Evolutionary conservation across 1,140 invertebrate genomes (phyloP), one percentile per base, ranked within the genome.

Genomic region (Drosophila watanabei): DNA sequence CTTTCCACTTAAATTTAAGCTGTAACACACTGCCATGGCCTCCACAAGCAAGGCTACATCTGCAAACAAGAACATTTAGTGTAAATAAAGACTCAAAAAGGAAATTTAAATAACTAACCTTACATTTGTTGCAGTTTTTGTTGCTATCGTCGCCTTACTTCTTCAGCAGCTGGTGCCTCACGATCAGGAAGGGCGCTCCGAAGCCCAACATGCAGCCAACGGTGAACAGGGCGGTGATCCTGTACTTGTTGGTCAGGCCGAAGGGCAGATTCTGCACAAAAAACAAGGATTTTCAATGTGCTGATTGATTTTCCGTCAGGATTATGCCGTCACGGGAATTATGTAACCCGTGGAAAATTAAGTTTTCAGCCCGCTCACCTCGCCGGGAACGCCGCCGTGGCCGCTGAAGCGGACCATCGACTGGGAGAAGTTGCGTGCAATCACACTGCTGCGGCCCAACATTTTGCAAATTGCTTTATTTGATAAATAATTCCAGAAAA

Each of bases 101-200:
- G 13, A 10, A 30, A 46, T n/a, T 2, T 3, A 54, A 52, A 33
- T 4, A 78, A 77, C 75, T 80, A 90, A 80, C 81, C 86, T 89
- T 90, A 89, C 86, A 86, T 69, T 88, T 89, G 62, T 70, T 72
- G 79, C 69, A 77, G 57, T 59, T 24, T 24, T 24, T 81, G 70
- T 59, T 66, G 46, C 33, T 37, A 49, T 51, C 68, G 63, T 54
- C 35, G n/a, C 59, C 51, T 93, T 94, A 95, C 92, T 95, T 95
- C 94, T 97, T 97, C 46, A 96, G 92, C 65, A 97, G 94, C 88
- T 97, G 97, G 93, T 97, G 96, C 84, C 97, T 95, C 37, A 97
- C 94, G 66, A 97, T 94, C 30, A 97, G 91, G 94, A 97, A 98
- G 18, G 97, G 97, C 16, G 95, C 93, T 51, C 94, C 95, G 35